Conservation (phyloP, 1,140 invertebrate species). For the Drosophila tsacasi region DNA sequence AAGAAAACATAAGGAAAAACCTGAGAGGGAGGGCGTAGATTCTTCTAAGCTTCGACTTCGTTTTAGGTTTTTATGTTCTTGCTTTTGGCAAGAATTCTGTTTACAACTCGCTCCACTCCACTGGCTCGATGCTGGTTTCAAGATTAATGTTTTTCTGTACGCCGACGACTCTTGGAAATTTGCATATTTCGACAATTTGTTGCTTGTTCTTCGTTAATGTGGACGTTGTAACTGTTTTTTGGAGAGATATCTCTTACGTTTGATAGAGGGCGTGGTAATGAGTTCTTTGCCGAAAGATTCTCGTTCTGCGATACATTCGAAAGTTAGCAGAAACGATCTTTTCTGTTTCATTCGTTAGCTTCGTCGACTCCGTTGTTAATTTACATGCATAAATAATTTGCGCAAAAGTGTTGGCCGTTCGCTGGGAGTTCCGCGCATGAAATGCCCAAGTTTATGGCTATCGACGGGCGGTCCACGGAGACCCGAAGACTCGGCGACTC, state of each 20-base stretch:
- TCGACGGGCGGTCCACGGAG: constrained; percentile 48
- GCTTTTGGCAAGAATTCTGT: constrained; percentile 55
- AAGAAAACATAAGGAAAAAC: constrained; percentile 5
- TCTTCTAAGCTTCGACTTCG: constrained; percentile 22
- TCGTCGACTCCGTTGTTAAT: constrained; percentile 43
- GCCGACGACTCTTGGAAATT: constrained; percentile 40
- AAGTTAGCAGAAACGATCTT: constrained; percentile 50
- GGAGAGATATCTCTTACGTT: constrained; percentile 5
- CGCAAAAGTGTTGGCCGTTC: constrained; percentile 22
- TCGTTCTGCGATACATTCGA: constrained; percentile 59
- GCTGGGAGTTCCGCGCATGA: constrained; percentile 49
- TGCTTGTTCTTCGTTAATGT: constrained; percentile 35
- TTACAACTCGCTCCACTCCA: constrained; percentile 51
- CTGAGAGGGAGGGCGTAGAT: not conserved
- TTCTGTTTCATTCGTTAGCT: constrained; percentile 22
- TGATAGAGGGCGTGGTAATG: constrained; percentile 64
- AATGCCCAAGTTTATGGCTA: constrained; percentile 68
- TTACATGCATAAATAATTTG: constrained; percentile 76
- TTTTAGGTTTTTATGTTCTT: constrained; percentile 31
- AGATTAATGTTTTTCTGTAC: constrained; percentile 63
- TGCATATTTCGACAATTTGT: constrained; percentile 72
- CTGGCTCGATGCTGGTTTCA: constrained; percentile 49
- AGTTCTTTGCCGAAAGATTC: constrained; percentile 48
- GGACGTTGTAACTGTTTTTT: constrained; percentile 48
- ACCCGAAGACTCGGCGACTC: constrained; percentile 7